Percentiles rank a stretch among this genome's conserved stretches.
Conservation (phyloP, 2,888 invertebrate species). For the Macaria notata region DNA sequence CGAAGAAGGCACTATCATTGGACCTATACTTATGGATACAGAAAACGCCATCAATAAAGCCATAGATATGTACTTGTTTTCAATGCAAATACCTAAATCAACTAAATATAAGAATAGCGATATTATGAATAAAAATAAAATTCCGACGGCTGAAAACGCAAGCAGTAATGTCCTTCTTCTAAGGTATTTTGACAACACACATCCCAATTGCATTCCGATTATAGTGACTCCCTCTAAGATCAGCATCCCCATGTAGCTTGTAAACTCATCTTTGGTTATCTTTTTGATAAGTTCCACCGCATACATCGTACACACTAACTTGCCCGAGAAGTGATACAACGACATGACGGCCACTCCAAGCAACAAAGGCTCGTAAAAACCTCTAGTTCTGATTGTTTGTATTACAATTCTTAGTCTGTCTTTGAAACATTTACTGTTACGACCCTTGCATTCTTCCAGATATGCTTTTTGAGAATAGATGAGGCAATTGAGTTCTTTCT, state of each 20-base stretch:
- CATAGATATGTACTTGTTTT: constrained; percentile 50
- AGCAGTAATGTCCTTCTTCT: constrained; percentile 53
- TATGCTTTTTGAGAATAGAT: constrained; percentile 45
- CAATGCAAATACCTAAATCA: constrained; percentile 38
- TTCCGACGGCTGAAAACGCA: constrained; percentile 45
- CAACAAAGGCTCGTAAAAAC: constrained; percentile 51
- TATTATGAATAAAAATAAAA: constrained; percentile 49
- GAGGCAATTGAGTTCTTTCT: constrained; percentile 45
- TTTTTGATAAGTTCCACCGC: constrained; percentile 52
- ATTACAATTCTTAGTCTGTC: constrained; percentile 33
- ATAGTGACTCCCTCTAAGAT: constrained; percentile 62
- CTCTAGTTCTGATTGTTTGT: constrained; percentile 38
- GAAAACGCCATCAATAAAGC: constrained; percentile 50
- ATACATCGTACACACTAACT: constrained; percentile 53
- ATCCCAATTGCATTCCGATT: constrained; percentile 56
- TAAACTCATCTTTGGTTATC: constrained; percentile 49
- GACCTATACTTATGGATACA: constrained; percentile 57
- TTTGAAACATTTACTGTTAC: constrained; percentile 25
- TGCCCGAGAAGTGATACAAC: constrained; percentile 54
- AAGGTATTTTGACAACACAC: constrained; percentile 48
- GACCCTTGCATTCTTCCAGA: constrained; percentile 26
- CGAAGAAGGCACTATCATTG: constrained; percentile 55
- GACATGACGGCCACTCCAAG: constrained; percentile 45
- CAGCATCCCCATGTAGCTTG: constrained; percentile 57
- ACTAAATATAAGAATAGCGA: constrained; percentile 55